A percentile compares a stretch with the other conserved stretches of the same genome.
These are phyloP conservation scores for Leucophora obtusa DNA, from an alignment of 2,888 invertebrate species.

Conservation along the genomic window DNA sequence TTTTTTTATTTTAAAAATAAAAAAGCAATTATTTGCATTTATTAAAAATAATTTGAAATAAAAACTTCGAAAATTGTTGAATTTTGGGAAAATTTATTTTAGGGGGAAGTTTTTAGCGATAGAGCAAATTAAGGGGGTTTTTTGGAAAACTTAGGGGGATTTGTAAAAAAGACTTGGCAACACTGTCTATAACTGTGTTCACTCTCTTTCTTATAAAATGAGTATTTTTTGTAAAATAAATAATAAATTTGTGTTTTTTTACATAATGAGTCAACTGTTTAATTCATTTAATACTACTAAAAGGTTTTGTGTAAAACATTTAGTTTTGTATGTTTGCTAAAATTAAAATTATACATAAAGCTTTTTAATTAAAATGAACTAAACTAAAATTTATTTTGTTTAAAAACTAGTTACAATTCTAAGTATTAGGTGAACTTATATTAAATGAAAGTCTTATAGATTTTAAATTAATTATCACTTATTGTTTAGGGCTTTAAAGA, in stretches of 20 bases:
- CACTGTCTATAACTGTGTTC: not conserved
- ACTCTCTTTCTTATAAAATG: not conserved
- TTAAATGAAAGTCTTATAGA: constrained; percentile 47
- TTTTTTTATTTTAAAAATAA: too few relatives aligned
- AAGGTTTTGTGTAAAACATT: constrained; percentile 19
- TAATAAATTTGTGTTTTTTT: too few relatives aligned
- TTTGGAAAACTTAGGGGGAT: too few relatives aligned
- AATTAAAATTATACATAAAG: constrained; percentile 42
- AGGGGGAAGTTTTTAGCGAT: too few relatives aligned
- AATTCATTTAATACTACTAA: constrained; percentile 23
- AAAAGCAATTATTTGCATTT: too few relatives aligned
- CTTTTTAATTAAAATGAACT: constrained; percentile 19
- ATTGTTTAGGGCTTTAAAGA: not conserved
- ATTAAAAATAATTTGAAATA: too few relatives aligned
- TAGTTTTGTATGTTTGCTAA: not conserved
- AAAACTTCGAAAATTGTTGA: too few relatives aligned
- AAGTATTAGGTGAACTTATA: constrained; percentile 12
- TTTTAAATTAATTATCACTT: constrained; percentile 48
- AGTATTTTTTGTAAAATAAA: not conserved
- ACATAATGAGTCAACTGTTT: not conserved
- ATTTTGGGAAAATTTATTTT: too few relatives aligned
- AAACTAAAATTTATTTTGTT: constrained; percentile 1
- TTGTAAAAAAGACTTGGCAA: too few relatives aligned
- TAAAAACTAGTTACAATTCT: constrained; percentile 8
- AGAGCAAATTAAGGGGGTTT: too few relatives aligned